phyloP scores from a whole-genome alignment of 2,888 invertebrate genomes.

The Eristalis intricaria region DNA sequence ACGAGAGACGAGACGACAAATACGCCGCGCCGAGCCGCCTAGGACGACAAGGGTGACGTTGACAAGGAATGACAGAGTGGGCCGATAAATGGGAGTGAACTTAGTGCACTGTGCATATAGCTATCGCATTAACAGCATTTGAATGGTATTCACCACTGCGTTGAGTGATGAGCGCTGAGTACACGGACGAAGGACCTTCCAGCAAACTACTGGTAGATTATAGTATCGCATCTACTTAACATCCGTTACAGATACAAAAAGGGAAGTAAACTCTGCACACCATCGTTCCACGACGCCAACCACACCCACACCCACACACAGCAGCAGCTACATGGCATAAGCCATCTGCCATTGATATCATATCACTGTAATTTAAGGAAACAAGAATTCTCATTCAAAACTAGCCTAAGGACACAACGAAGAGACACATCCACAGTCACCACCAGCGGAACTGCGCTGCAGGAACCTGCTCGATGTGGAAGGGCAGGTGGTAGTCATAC shows the following conservation, averaged over 20 bases:
- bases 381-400: constrained; percentile 71
- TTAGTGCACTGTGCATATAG: background rate
- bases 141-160: constrained; percentile 69
- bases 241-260: constrained; percentile 69
- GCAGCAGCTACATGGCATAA: constrained; percentile 40
- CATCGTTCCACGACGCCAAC: constrained; percentile 4
- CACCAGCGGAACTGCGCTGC: constrained; percentile 54
- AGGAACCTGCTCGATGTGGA: constrained; percentile 39
- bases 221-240: constrained; percentile 62
- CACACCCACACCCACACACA: constrained; percentile 38
- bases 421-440: constrained; percentile 45
- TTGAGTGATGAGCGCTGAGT: constrained; percentile 57
- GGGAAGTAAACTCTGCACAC: constrained; percentile 64
- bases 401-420: constrained; percentile 69
- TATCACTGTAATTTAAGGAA: constrained; percentile 72
- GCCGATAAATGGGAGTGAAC: background rate
- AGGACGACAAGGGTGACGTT: constrained; percentile 1
- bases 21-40: no score
- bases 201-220: constrained; percentile 40
- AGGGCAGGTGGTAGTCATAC: background rate
- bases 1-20: constrained; percentile 8
- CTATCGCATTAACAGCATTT: constrained; percentile 64
- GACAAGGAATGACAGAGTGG: background rate
- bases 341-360: constrained; percentile 70
- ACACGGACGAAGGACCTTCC: constrained; percentile 44